Base-by-base conservation (phyloP, 2,888 invertebrate species). In the Dryocosmus kuriphilus region DNA sequence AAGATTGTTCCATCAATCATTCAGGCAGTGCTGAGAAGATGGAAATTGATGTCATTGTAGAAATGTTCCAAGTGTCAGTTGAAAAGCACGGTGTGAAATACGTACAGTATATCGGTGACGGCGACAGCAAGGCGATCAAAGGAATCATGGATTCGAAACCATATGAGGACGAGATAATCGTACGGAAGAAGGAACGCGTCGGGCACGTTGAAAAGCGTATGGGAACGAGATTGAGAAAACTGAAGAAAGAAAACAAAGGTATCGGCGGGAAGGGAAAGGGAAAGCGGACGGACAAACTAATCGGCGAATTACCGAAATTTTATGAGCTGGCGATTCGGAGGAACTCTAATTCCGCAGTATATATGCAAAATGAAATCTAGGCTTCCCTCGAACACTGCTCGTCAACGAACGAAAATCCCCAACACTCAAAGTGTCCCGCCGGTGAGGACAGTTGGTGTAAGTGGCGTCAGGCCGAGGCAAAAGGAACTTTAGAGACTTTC, bases 1-100 rank as follows among this genome's bases (percentile, higher is more conserved):
- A 77, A 9, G 67, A 78, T n/a, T 80, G 78, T 73, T 14, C n/a
- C 30, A 51, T 55, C n/a, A 80, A 80, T 73, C 74, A 80, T 74
- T 75, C 65, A 24, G 78, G 80, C 41, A 27, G 62, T 41, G 27
- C 76, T 19, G 74, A 78, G 27, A 76, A 75, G 46, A 80, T 78
- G 80, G 78, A 80, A 24, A 62, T 71, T 2, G 63, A 75, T 71
- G 80, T 51, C 19, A 75, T 75, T 7, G 51, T 51, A 0, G 63
- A 74, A 32, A 77, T 79, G 71, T 79, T 77, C 61, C 16, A 60
- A 16, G 41, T 71, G 46, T 79, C 79, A 16, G 60, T 67, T 32
- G 9, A 11, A 2, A 61, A 75, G 32, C 61, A 78, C 35, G 41
- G 46, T 24, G 71, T 24, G 51, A 55, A 51, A 27, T 77, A 80